Percentiles rank a stretch among this genome's conserved stretches.
These are phyloP conservation scores for Myxocyprinus asiaticus DNA, from an alignment of 2,113 vertebrate genomes.

Conservation along the genomic window DNA sequence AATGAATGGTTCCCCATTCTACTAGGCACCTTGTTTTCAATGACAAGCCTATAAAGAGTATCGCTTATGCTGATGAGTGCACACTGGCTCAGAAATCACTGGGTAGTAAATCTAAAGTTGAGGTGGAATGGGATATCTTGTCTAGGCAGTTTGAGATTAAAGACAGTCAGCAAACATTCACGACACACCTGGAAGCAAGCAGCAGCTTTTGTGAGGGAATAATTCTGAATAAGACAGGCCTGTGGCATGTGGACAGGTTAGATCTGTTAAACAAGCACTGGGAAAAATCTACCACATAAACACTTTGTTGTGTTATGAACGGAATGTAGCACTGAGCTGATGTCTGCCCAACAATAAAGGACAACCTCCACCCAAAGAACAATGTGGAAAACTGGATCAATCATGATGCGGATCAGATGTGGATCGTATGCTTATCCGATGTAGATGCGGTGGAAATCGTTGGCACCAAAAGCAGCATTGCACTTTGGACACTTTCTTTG, in stretches of 20 bases:
- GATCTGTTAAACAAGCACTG: neutral
- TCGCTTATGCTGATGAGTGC: slow-evolving; percentile 3
- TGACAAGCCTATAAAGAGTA: slow-evolving; percentile 26
- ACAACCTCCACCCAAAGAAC: slow-evolving; percentile 15
- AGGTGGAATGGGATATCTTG: slow-evolving; percentile 42
- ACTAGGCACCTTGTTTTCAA: slow-evolving; percentile 48
- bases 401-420: neutral
- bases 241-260: slow-evolving; percentile 11
- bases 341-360: neutral
- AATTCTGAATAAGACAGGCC: neutral
- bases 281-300: neutral
- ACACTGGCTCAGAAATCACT: neutral
- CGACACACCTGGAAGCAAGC: neutral
- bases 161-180: too few relatives aligned
- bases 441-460: slow-evolving; percentile 97
- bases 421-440: slow-evolving; percentile 76
- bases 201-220: neutral
- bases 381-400: neutral
- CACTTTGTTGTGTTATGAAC: neutral
- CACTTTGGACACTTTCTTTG: slow-evolving; percentile 98
- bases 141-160: neutral
- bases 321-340: slow-evolving; percentile 39
- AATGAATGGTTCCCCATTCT: slow-evolving; percentile 6
- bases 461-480: slow-evolving; percentile 94
- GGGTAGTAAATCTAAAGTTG: slow-evolving; percentile 17